Percentiles rank a stretch among this genome's conserved stretches.
Evolutionary conservation across 2,888 invertebrate genomes (phyloP).

Genomic region (Syrista parreyssii): DNA sequence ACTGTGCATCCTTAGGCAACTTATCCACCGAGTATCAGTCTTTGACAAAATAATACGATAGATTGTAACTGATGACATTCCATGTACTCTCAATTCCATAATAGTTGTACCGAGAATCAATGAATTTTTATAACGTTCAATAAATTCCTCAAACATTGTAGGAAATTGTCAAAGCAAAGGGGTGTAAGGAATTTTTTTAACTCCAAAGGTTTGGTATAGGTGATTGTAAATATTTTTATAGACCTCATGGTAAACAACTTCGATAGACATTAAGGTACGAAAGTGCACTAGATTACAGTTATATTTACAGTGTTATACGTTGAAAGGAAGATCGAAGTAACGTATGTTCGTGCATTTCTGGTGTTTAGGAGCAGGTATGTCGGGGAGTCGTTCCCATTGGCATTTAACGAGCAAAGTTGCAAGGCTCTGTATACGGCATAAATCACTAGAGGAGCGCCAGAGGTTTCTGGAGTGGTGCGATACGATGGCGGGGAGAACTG

Average conservation of each 20-base stretch:
- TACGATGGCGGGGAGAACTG: conserved; percentile 61
- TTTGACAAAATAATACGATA: neutral
- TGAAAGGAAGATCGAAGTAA: neutral
- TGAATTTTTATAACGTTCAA: neutral
- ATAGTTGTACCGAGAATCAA: neutral
- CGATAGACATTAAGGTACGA: neutral
- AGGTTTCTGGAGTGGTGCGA: conserved; percentile 52
- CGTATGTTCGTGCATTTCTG: neutral
- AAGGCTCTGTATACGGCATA: conserved; percentile 28
- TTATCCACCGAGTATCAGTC: neutral
- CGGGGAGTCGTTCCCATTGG: conserved; percentile 21
- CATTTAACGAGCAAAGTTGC: conserved; percentile 33
- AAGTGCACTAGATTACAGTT: neutral
- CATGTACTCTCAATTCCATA: neutral
- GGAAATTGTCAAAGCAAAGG: neutral
- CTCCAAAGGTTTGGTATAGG: neutral
- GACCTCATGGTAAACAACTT: neutral
- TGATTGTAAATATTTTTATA: neutral
- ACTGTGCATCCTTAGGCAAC: neutral
- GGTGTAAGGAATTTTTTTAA: neutral
- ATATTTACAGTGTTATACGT: neutral
- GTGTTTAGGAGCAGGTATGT: neutral
- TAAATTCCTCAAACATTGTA: neutral
- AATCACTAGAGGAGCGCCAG: conserved; percentile 35
- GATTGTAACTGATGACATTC: neutral